Base-by-base conservation (phyloP, 2,113 vertebrate genomes). In the Grammomys surdaster region DNA sequence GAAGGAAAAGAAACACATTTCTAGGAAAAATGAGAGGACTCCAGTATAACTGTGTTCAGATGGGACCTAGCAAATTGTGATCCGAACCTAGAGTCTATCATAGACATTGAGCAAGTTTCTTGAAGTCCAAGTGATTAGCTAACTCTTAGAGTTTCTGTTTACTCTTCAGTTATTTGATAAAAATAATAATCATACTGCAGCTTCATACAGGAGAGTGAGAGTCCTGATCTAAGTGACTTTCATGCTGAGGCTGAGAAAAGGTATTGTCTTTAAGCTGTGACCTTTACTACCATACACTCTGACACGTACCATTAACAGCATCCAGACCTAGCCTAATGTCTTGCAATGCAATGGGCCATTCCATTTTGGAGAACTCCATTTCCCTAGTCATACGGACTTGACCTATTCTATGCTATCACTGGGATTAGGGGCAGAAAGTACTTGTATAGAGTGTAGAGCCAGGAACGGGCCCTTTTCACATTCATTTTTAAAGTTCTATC, bases 71-170 rank as follows among this genome's bases (percentile, higher is more conserved):
- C n/a, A 93, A n/a, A 93, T 58, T 16, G 40, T 63, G 14, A 14
- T n/a, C 20, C 48, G 46, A 92, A 93, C 89, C 48, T 33, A 92
- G n/a, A 48, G 13, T 54, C 33, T 65, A 13, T 46, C 58, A 46
- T 16, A 43, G 3, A 40, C 65, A 28, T 90, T 92, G 75, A 92
- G 51, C 89, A 97, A 95, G 40, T 88, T 94, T 33, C 48, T 63
- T 65, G 43, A 70, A 95, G 40, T 93, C 36, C 56, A 91, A 1
- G 7, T 87, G 86, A 95, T 92, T 76, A 90, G 54, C 5, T 36
- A 91, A 76, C n/a, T 58, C 81, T 72, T 76, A 19, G 16, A 89
- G 28, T 70, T 28, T 96, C 72, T 75, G 9, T 48, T 97, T 48
- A 46, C 78, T 67, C 54, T 60, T 73, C 46, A 72, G 28, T 40